These are phyloP conservation scores for Spondyliosoma cantharus DNA, from an alignment of 2,797 vertebrate species.

Conservation along the genomic window DNA sequence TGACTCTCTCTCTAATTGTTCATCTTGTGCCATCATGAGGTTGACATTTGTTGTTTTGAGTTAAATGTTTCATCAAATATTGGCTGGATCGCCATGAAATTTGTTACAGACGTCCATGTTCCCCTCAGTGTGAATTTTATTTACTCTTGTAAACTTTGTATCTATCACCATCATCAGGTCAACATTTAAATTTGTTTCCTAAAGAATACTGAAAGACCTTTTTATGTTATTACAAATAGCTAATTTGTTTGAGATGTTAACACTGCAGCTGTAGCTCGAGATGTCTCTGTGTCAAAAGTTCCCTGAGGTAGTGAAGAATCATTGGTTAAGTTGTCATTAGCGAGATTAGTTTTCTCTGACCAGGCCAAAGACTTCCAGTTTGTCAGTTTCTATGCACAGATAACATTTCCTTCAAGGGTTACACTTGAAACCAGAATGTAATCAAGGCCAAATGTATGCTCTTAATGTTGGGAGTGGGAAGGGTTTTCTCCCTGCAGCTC, in stretches of 20 bases:
- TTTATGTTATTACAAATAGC: not conserved
- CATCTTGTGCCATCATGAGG: too few species aligned
- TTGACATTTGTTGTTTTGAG: too few species aligned
- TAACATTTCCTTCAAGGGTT: not conserved
- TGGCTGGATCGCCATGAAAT: too few species aligned
- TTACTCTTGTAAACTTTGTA: too few species aligned
- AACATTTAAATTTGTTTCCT: not conserved
- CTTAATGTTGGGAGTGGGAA: conserved; percentile 19
- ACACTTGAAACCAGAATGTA: conserved; percentile 22
- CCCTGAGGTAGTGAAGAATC: not conserved
- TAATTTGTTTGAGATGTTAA: not conserved
- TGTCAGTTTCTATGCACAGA: conserved; percentile 6
- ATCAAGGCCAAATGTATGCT: conserved; percentile 1
- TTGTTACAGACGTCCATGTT: not conserved
- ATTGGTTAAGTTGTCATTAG: not conserved
- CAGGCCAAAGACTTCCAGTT: not conserved
- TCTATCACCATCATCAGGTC: not conserved
- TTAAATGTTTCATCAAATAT: too few species aligned
- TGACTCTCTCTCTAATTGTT: too few species aligned
- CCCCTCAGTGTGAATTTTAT: too few species aligned
- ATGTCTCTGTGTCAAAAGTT: not conserved
- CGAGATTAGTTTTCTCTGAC: not conserved
- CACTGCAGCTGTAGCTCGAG: not conserved
- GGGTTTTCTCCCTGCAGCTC: conserved; percentile 17
- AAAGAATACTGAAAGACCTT: conserved; percentile 1